Evolutionary conservation across 2,113 vertebrate genomes (phyloP), one percentile per base, ranked within the genome.

Genomic region (Zingel zingel): DNA sequence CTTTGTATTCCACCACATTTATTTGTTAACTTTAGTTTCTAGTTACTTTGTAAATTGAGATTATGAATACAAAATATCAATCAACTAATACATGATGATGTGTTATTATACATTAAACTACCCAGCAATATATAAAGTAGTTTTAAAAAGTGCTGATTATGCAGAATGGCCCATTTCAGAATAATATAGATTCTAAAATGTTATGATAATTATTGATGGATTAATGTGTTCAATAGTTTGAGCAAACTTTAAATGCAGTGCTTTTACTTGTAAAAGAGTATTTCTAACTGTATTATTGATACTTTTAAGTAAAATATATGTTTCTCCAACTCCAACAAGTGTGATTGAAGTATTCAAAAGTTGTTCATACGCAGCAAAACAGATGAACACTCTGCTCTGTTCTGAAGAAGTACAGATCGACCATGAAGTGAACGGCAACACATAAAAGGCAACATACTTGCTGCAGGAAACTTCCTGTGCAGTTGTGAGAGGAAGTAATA

Each of bases 401-500:
- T 71, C 67, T 56, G 4, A 61, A 73, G 23, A 72, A 58, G 19
- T 79, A 21, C 21, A 48, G 6, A 62, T 77, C 12, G 13, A 47
- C n/a, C 13, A 50, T 77, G 1, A 81, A 72, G 23, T 9, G 21
- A 33, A 78, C 47, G 30, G 54, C 47, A 69, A 58, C 15, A 68
- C n/a, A 58, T 59, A 75, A 33, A 66, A 7, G 73, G 62, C 57
- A 64, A 66, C 47, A 79, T 14, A 76, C 62, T n/a, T 69, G 67
- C 75, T 78, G 59, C 79, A 88, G 54, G 77, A 86, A 82, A 63
- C 92, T 89, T 93, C 92, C 92, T 91, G 89, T 94, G 89, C 91
- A 75, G 82, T 53, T 80, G 77, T 56, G 79, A 90, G 89, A 94
- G 94, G 93, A 95, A 95, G 92, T 91, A 25, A 86, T 81, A 66